These are phyloP conservation scores for Fistularia commersonii DNA, from an alignment of 2,797 vertebrate species.

Conservation along the genomic window DNA sequence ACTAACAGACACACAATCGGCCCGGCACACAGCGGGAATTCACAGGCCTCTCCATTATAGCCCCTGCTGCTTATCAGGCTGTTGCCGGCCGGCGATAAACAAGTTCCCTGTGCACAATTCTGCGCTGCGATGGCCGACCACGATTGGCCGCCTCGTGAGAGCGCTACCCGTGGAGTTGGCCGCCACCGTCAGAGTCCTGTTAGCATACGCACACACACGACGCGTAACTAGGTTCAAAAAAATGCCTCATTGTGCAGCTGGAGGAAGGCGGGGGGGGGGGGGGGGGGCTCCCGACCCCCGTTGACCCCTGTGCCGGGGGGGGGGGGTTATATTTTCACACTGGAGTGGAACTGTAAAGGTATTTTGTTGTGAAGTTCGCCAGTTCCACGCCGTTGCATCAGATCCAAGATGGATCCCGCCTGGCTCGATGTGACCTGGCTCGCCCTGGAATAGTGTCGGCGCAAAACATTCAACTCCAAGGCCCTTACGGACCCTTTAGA, in stretches of 20 bases:
- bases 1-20: conserved; percentile 14
- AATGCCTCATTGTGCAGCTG: conserved; percentile 67
- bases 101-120: conserved; percentile 53
- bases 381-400: neutral
- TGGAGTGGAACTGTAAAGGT: conserved; percentile 55
- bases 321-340: conserved; percentile 48
- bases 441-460: conserved; percentile 33
- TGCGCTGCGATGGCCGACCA: conserved; percentile 29
- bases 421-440: conserved; percentile 40
- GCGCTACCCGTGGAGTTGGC: conserved; percentile 57
- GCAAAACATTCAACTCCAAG: conserved; percentile 22
- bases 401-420: conserved; percentile 29
- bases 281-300: conserved; percentile 55
- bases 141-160: conserved; percentile 54
- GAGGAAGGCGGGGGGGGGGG: conserved; percentile 41
- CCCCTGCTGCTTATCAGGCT: conserved; percentile 66
- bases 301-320: conserved; percentile 46
- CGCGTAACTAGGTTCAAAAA: conserved; percentile 52
- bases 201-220: conserved; percentile 64
- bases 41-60: conserved; percentile 43
- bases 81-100: conserved; percentile 53
- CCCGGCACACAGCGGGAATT: conserved; percentile 33
- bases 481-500: conserved; percentile 34
- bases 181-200: conserved; percentile 44
- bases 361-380: conserved; percentile 61